Evolutionary conservation across 1,140 invertebrate species (phyloP).

Genomic region (Drosophila baimaii): DNA sequence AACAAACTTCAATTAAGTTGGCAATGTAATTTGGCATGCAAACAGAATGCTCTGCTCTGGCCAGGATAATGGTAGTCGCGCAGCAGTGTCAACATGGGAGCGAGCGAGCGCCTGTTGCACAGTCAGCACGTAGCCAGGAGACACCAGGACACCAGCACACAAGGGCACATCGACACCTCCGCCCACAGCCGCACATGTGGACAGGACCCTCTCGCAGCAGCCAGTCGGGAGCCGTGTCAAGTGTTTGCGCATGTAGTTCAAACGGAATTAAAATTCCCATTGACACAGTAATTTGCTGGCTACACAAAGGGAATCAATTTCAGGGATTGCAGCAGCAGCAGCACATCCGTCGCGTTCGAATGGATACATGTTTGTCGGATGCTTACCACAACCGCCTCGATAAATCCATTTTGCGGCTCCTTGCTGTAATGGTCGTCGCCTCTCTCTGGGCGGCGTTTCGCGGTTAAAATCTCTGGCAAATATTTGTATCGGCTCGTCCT

Average conservation of each 20-base stretch:
- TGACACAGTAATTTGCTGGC: constrained; percentile 81
- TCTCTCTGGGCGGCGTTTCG: constrained; percentile 21
- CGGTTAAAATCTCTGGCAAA: constrained; percentile 26
- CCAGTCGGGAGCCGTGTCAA: constrained; percentile 53
- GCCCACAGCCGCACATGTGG: constrained; percentile 39
- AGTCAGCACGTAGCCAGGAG: constrained; percentile 57
- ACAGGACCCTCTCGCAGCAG: constrained; percentile 29
- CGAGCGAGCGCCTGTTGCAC: constrained; percentile 61
- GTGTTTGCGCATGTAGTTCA: constrained; percentile 82
- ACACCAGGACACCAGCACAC: constrained; percentile 2
- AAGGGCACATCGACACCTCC: constrained; percentile 1
- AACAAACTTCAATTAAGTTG: constrained; percentile 82
- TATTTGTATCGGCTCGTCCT: constrained; percentile 32
- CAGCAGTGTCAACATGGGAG: constrained; percentile 56
- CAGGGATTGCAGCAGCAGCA: constrained; percentile 32
- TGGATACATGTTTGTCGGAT: constrained; percentile 74
- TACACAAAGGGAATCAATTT: constrained; percentile 83
- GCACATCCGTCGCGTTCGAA: constrained; percentile 31
- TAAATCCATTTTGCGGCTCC: constrained; percentile 83
- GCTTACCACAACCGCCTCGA: constrained; percentile 84
- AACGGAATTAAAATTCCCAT: constrained; percentile 83
- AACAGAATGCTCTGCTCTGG: constrained; percentile 78
- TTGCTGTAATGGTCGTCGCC: constrained; percentile 61
- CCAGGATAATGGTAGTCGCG: constrained; percentile 72
- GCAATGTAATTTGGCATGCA: constrained; percentile 79